Conservation (phyloP, 35 echinoderm and acorn worm genomes). For the Anneissia japonica region DNA sequence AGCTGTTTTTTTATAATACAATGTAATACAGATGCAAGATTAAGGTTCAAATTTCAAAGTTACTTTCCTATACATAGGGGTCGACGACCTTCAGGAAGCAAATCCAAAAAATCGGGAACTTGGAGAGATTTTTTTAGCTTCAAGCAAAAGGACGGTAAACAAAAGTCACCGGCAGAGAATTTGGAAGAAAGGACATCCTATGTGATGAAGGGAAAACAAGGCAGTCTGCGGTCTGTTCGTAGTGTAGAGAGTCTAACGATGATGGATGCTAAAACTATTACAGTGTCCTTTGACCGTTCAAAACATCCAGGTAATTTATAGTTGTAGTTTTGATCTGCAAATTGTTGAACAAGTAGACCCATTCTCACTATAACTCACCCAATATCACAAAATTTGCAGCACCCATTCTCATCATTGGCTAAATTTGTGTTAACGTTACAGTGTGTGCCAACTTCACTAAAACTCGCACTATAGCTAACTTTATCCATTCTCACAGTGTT, state of each 20-base stretch:
- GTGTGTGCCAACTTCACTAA: no score
- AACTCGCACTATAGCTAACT: no score
- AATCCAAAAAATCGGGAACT: constrained; percentile 80
- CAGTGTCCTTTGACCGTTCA: background rate
- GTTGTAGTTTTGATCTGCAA: no score
- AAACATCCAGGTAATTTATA: background rate
- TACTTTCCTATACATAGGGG: background rate
- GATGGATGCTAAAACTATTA: background rate
- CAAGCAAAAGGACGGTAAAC: constrained; percentile 53
- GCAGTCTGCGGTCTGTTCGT: constrained; percentile 66
- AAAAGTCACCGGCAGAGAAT: constrained; percentile 1
- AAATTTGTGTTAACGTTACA: no score
- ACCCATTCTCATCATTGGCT: no score
- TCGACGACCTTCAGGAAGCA: constrained; percentile 10
- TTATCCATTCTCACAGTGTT: no score
- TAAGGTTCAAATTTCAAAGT: no score
- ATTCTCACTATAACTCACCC: no score
- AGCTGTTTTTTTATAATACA: background rate
- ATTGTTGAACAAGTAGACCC: no score
- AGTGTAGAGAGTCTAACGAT: constrained; percentile 75
- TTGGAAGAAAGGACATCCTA: background rate
- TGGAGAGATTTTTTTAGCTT: constrained; percentile 75
- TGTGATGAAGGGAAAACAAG: constrained; percentile 20
- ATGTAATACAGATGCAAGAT: background rate
- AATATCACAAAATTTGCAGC: no score